Conservation (phyloP, 2,888 invertebrate species). For the Agrochola circellaris region DNA sequence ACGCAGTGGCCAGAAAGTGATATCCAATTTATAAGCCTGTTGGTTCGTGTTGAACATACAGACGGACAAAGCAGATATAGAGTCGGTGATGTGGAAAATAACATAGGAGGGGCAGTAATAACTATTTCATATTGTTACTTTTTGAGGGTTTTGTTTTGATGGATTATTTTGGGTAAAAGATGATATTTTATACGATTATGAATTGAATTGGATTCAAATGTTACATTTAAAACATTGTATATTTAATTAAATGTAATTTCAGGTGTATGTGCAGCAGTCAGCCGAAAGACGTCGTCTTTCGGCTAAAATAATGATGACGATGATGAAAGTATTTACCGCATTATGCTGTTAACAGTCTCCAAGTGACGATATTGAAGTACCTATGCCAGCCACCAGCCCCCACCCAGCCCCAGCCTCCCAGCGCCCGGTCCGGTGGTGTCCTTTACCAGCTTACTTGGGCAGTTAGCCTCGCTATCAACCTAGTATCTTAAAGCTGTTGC, state of each 20-base stretch:
- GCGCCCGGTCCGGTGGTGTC: too few relatives aligned
- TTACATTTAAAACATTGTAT: too few relatives aligned
- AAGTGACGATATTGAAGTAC: background rate
- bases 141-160: background rate
- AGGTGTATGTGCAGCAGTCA: too few relatives aligned
- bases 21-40: slow-evolving; percentile 55
- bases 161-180: background rate
- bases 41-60: slow-evolving; percentile 32
- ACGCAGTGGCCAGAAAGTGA: slow-evolving; percentile 21
- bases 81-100: slow-evolving; percentile 37
- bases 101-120: slow-evolving; percentile 13
- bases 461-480: too few relatives aligned
- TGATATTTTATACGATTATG: background rate
- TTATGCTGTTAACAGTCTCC: background rate
- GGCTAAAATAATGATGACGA: too few relatives aligned
- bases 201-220: too few relatives aligned
- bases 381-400: background rate
- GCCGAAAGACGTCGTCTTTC: too few relatives aligned
- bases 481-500: background rate
- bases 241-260: too few relatives aligned
- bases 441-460: too few relatives aligned
- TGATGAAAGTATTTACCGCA: background rate
- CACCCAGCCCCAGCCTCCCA: too few relatives aligned
- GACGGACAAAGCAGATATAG: slow-evolving; percentile 32
- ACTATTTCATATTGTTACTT: slow-evolving; percentile 19